phyloP scores from a whole-genome alignment of 2,888 invertebrate genomes.

The Cephus nigrinus region DNA sequence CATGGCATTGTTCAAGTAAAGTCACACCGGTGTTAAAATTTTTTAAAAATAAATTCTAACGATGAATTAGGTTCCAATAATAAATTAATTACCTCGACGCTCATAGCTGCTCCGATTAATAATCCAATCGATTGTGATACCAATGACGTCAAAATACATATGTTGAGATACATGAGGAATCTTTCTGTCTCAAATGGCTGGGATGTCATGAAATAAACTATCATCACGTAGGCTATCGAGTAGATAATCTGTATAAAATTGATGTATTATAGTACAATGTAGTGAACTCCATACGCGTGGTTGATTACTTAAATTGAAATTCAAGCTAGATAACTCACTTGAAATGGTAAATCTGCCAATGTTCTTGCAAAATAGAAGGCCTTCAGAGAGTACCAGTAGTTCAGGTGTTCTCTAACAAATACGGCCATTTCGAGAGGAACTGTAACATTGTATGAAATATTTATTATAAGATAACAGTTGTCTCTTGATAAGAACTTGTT shows the following conservation, averaged over 20 bases:
- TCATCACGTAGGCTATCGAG: slow-evolving; percentile 68
- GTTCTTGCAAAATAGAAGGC: slow-evolving; percentile 98
- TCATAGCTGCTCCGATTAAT: slow-evolving; percentile 92
- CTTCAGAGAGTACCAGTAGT: slow-evolving; percentile 97
- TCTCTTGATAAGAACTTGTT: background rate
- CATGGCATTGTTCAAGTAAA: too few relatives aligned
- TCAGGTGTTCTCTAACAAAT: slow-evolving; percentile 93
- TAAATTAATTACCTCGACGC: slow-evolving; percentile 74
- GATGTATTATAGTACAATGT: slow-evolving; percentile 10
- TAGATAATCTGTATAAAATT: slow-evolving; percentile 59
- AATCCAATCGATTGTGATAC: slow-evolving; percentile 94
- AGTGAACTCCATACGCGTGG: slow-evolving; percentile 1
- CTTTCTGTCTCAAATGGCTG: slow-evolving; percentile 91
- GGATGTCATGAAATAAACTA: slow-evolving; percentile 95
- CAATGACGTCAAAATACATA: slow-evolving; percentile 85
- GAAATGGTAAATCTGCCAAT: slow-evolving; percentile 95
- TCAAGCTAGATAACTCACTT: slow-evolving; percentile 73
- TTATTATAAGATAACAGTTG: slow-evolving; percentile 16
- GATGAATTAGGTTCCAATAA: background rate
- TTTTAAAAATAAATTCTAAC: background rate
- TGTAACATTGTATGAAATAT: slow-evolving; percentile 65
- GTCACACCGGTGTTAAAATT: background rate
- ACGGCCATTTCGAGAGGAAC: slow-evolving; percentile 97
- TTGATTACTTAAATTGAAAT: background rate
- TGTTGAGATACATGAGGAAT: slow-evolving; percentile 82